Evolutionary conservation across 2,888 invertebrate species (phyloP).

Genomic region (Brachylomia viminalis): DNA sequence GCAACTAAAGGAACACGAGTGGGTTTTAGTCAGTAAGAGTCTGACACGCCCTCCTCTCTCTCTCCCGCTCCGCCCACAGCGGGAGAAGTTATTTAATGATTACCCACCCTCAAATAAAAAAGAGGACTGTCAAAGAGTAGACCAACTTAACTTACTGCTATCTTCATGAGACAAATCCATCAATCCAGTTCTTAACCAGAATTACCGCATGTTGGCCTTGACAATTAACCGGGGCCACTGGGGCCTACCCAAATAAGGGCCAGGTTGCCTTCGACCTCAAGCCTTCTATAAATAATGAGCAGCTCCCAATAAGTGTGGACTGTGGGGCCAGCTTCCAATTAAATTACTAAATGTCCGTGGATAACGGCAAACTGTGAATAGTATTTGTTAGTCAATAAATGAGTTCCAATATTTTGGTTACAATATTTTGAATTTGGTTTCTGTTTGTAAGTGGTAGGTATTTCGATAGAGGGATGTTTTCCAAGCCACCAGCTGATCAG

Average conservation of each 20-base stretch:
- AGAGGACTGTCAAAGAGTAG: background rate
- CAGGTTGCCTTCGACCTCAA: conserved; percentile 20
- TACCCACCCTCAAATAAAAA: too few species aligned
- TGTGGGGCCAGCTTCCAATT: conserved; percentile 15
- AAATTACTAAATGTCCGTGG: conserved; percentile 12
- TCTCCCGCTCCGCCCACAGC: too few species aligned
- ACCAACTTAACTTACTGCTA: background rate
- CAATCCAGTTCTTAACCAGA: conserved; percentile 4
- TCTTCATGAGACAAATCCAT: background rate
- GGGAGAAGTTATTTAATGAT: too few species aligned
- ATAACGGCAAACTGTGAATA: background rate
- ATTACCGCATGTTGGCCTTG: conserved; percentile 32
- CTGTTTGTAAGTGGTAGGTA: too few species aligned
- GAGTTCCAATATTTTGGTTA: background rate
- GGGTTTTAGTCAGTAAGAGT: too few species aligned
- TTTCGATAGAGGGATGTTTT: too few species aligned
- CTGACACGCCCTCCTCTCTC: too few species aligned
- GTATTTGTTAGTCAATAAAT: conserved; percentile 3
- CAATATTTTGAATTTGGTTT: too few species aligned
- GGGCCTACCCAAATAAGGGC: conserved; percentile 29
- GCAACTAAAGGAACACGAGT: too few species aligned
- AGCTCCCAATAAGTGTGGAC: background rate
- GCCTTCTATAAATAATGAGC: conserved; percentile 52
- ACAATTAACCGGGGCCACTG: conserved; percentile 6
- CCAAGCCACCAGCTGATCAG: too few species aligned